Evolutionary conservation across 2,797 vertebrate genomes (phyloP).

Genomic region (Esox lucius): DNA sequence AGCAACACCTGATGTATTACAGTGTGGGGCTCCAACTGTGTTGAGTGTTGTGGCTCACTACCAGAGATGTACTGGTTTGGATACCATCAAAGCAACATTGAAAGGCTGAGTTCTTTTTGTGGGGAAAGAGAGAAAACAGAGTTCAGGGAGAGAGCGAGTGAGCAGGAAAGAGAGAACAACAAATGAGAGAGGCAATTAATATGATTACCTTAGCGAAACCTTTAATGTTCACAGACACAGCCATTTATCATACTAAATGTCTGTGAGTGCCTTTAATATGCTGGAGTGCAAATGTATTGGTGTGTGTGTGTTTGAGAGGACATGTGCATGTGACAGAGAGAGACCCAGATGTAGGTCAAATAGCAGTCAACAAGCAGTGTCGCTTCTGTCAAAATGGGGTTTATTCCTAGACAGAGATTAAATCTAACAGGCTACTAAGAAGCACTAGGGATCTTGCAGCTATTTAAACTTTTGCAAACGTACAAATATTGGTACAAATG

Average conservation of each 20-base stretch:
- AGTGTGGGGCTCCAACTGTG: too few species aligned
- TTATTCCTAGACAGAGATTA: too few species aligned
- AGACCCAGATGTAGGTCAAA: constrained; percentile 63
- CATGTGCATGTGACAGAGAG: constrained; percentile 19
- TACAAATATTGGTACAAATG: neutral
- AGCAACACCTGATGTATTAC: neutral
- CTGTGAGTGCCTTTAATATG: constrained; percentile 59
- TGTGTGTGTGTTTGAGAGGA: constrained; percentile 9
- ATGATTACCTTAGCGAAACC: neutral
- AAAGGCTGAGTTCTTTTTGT: constrained; percentile 25
- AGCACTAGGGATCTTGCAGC: too few species aligned
- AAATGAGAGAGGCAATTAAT: too few species aligned
- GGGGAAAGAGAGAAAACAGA: neutral
- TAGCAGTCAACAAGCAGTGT: constrained; percentile 47
- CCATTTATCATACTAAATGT: constrained; percentile 64
- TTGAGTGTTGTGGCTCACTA: neutral
- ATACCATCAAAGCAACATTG: constrained; percentile 21
- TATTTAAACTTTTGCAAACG: neutral
- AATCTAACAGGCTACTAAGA: neutral
- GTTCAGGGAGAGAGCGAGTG: too few species aligned
- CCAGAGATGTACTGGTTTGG: constrained; percentile 4
- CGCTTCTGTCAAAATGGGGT: neutral
- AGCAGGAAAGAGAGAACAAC: too few species aligned
- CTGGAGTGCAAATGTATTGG: constrained; percentile 48
- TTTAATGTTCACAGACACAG: constrained; percentile 19